Evolutionary conservation across 2,113 vertebrate genomes (phyloP), one percentile per base, ranked within the genome.

Genomic region (Hymenochirus boettgeri): DNA sequence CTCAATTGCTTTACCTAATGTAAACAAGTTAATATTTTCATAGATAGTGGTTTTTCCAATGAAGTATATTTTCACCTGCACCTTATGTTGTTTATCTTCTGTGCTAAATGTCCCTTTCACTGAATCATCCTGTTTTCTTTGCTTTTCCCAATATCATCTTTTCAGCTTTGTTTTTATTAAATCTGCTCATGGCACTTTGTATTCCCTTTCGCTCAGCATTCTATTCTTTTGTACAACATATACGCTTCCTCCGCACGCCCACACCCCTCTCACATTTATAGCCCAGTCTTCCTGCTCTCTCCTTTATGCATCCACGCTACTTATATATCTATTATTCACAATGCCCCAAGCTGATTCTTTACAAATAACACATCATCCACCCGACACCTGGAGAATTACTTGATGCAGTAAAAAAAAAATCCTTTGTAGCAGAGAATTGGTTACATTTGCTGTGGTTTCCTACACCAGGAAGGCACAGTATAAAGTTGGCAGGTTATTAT

Each of bases 351-450:
- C 21, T 65, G 9, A 57, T 57, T 47, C 27, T 48, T 22, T 47
- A 35, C 39, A 65, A 56, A 65, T 46, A 65, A 65, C 19, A 65
- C 27, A 46, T 56, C 62, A 65, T 56, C 54, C 39, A 65, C 46
- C 54, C 39, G n/a, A 21, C 42, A 19, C 35, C 25, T 47, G 22
- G 18, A 37, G 50, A 54, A n/a, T 64, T 63, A 15, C 17, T 3
- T 54, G 13, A 22, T 55, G 23, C 51, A 7, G 8, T 33, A 13
- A 42, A n/a, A n/a, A 27, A 33, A 17, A 45, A 64, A 64, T 3
- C 12, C 26, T 54, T 45, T 15, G 23, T 45, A 42, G 39, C 17
- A n/a, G 9, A n/a, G 39, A 42, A 42, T 42, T 13, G 39, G 39
- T 42, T 1, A 42, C 17, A 42, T 42, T 42, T 42, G 13, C 13